phyloP scores from a whole-genome alignment of 2,797 vertebrate species.

The Pseudopleuronectes americanus region DNA sequence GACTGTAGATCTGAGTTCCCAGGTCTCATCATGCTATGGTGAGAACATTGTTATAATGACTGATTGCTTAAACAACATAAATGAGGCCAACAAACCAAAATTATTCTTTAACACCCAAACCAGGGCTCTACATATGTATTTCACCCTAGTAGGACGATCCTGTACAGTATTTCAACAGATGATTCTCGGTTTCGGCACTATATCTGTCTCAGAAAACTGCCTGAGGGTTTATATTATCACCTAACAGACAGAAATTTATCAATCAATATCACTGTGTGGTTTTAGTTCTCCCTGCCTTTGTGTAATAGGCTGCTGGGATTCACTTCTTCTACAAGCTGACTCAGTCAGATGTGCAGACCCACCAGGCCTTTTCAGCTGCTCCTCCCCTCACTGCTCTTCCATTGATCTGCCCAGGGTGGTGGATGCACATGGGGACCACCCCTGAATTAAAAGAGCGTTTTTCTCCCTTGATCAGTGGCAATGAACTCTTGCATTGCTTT shows the following conservation, averaged over 20 bases:
- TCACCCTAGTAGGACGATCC: background rate
- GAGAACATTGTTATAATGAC: too few relatives aligned
- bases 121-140: slow-evolving; percentile 4
- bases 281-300: slow-evolving; percentile 56
- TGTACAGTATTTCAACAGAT: slow-evolving; percentile 27
- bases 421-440: slow-evolving; percentile 74
- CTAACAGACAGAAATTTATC: slow-evolving; percentile 61
- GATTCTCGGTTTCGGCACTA: slow-evolving; percentile 44
- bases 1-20: too few relatives aligned
- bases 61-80: background rate
- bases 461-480: slow-evolving; percentile 60
- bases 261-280: slow-evolving; percentile 66
- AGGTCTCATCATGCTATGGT: too few relatives aligned
- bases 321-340: slow-evolving; percentile 53
- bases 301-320: slow-evolving; percentile 61
- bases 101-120: background rate
- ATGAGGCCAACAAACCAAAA: background rate
- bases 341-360: slow-evolving; percentile 48
- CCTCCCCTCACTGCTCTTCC: slow-evolving; percentile 36
- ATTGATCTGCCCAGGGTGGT: slow-evolving; percentile 58
- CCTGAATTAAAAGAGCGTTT: slow-evolving; percentile 55
- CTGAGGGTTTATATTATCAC: slow-evolving; percentile 51
- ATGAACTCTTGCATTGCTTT: slow-evolving; percentile 38
- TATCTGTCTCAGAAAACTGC: slow-evolving; percentile 46
- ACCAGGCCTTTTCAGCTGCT: slow-evolving; percentile 40